Conservation (phyloP, 2,797 vertebrate genomes). For the Epinephelus malabaricus region DNA sequence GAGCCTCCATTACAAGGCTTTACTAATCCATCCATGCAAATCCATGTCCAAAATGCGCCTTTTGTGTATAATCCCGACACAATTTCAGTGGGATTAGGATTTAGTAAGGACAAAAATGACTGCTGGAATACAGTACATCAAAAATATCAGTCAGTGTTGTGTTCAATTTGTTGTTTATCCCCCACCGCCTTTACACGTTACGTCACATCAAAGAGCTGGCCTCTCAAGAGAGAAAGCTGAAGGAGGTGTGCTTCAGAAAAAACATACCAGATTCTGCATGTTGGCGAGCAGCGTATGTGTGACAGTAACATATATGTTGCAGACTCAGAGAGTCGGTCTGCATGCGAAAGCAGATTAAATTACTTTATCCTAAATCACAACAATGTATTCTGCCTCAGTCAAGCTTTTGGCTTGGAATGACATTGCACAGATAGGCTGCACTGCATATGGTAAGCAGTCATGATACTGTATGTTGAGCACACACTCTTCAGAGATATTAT, state of each 20-base stretch:
- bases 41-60: conserved; percentile 84
- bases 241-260: conserved; percentile 18
- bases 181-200: conserved; percentile 35
- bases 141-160: conserved; percentile 65
- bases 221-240: conserved; percentile 18
- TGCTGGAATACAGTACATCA: conserved; percentile 65
- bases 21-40: conserved; percentile 87
- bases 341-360: conserved; percentile 43
- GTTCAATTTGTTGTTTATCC: conserved; percentile 66
- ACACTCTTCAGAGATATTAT: conserved; percentile 55
- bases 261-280: conserved; percentile 1
- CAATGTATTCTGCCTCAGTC: conserved; percentile 37
- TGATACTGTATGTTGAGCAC: conserved; percentile 44
- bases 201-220: conserved; percentile 63
- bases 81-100: conserved; percentile 85
- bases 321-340: conserved; percentile 5
- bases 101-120: conserved; percentile 63
- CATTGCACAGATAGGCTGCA: not conserved
- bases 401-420: conserved; percentile 1
- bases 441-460: conserved; percentile 40
- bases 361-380: conserved; percentile 33
- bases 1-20: conserved; percentile 84
- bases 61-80: conserved; percentile 86
- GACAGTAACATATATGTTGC: conserved; percentile 21
- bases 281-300: conserved; percentile 11